Conservation (phyloP, 2,113 vertebrate genomes). For the Psilopsiagon aurifrons region DNA sequence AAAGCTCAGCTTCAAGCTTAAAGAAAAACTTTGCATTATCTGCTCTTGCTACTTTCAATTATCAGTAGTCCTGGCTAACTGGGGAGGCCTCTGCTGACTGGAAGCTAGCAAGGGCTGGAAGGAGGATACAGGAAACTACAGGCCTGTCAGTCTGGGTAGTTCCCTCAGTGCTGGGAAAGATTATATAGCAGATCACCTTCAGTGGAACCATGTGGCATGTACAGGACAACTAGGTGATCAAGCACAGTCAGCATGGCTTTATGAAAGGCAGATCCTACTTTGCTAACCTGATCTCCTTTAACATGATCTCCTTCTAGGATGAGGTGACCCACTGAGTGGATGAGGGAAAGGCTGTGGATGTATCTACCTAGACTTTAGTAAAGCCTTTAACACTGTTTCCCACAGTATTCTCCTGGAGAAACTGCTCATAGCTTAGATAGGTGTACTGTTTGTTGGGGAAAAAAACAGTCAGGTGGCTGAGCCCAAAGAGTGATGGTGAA, state of each 20-base stretch:
- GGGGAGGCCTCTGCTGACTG: background rate
- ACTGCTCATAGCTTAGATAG: background rate
- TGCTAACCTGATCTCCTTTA: background rate
- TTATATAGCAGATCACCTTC: background rate
- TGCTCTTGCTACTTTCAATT: background rate
- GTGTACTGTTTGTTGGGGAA: background rate
- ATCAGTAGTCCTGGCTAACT: background rate
- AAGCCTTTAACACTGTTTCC: background rate
- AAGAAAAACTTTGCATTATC: background rate
- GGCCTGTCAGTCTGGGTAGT: background rate
- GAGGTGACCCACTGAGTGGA: accelerated
- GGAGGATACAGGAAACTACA: background rate
- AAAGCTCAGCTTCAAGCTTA: slow-evolving; percentile 1
- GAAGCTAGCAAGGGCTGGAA: background rate
- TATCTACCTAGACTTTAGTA: background rate
- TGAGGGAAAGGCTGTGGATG: background rate
- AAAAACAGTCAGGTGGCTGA: accelerated
- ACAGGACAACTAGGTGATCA: background rate
- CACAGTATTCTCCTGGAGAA: background rate
- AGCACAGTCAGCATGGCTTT: background rate
- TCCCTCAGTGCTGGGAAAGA: background rate
- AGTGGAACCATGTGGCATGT: background rate
- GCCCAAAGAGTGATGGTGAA: background rate
- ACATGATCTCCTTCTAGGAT: background rate
- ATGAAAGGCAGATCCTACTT: background rate